phyloP scores from a whole-genome alignment of 2,888 invertebrate genomes.

The Lycocerus yunnanus region DNA sequence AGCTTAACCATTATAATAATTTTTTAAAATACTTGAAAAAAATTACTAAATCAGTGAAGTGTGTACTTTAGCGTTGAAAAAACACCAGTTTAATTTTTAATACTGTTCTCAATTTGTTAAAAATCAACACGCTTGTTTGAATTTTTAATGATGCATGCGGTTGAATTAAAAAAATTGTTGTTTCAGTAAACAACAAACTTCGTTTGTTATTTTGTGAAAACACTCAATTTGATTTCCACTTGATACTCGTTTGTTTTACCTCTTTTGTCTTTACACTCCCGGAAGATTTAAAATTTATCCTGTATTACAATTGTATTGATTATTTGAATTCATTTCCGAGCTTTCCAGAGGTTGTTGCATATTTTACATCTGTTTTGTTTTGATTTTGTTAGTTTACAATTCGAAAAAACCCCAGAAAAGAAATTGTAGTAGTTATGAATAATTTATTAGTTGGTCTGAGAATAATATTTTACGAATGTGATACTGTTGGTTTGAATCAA shows the following conservation, averaged over 20 bases:
- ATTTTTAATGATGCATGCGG: not conserved
- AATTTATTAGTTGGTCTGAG: not conserved
- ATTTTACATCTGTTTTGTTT: not conserved
- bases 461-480: not conserved
- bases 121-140: not conserved
- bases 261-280: not conserved
- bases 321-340: not conserved
- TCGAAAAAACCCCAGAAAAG: not conserved
- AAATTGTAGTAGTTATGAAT: not conserved
- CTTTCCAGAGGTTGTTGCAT: not conserved
- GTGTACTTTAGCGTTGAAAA: not conserved
- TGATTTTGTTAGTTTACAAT: not conserved
- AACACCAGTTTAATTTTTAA: not conserved
- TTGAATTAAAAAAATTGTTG: not conserved
- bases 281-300: not conserved
- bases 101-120: not conserved
- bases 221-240: not conserved
- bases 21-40: not conserved
- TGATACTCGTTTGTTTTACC: not conserved
- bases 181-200: not conserved
- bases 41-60: not conserved
- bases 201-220: not conserved
- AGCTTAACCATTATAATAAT: not conserved
- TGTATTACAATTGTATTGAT: slow-evolving; percentile 1
- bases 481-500: not conserved